phyloP scores from a whole-genome alignment of 2,797 vertebrate species.

The Numenius phaeopus region DNA sequence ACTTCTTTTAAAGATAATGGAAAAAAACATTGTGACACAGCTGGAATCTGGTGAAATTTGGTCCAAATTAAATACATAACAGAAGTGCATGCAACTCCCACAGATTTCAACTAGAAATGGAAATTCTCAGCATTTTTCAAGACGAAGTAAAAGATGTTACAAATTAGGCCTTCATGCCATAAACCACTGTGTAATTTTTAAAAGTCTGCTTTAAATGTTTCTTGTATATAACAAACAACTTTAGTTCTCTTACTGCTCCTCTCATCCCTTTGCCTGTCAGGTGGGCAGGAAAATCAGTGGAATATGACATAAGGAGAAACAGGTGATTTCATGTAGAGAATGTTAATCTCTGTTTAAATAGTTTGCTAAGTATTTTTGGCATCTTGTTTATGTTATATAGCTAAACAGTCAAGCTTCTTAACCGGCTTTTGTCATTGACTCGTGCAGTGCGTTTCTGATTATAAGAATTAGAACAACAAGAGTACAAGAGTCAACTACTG shows the following conservation, averaged over 20 bases:
- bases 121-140: slow-evolving; percentile 13
- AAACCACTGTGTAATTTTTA: background rate
- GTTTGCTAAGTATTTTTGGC: background rate
- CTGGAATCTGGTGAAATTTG: background rate
- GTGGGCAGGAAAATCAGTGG: background rate
- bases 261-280: background rate
- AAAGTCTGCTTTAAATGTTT: background rate
- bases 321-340: background rate
- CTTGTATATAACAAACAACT: background rate
- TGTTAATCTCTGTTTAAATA: background rate
- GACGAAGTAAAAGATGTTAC: background rate
- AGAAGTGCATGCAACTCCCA: background rate
- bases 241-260: background rate
- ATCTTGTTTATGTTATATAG: background rate
- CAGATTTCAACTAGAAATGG: background rate
- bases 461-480: background rate
- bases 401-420: background rate
- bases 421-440: background rate
- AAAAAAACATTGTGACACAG: slow-evolving; percentile 10
- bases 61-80: background rate
- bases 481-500: background rate
- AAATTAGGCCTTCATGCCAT: background rate
- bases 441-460: background rate
- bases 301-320: background rate
- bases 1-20: background rate